A percentile compares a stretch with the other conserved stretches of the same genome.
Conservation (phyloP, 64 coral and sea anemone genomes). For the Anthopleura sola region DNA sequence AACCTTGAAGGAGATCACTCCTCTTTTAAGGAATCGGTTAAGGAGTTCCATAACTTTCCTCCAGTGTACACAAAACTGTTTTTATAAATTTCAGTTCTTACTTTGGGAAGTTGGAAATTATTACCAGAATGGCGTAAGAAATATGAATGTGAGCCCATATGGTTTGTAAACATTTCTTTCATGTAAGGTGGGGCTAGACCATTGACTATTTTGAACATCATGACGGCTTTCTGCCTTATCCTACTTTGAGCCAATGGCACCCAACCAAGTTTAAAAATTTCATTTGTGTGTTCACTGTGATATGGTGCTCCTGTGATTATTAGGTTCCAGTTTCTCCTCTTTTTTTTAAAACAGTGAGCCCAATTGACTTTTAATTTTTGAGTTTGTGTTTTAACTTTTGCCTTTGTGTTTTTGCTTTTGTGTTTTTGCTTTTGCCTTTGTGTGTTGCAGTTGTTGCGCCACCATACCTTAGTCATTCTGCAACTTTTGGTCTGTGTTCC, state of each 20-base stretch:
- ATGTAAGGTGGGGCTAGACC: conserved; percentile 26
- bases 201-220: conserved; percentile 27
- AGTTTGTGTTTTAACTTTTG: too few relatives aligned
- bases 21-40: too few relatives aligned
- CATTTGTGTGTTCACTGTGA: background rate
- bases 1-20: background rate
- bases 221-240: background rate
- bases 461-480: too few relatives aligned
- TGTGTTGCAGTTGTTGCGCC: too few relatives aligned
- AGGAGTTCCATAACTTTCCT: conserved; percentile 34
- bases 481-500: too few relatives aligned
- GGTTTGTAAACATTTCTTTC: conserved; percentile 26
- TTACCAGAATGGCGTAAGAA: background rate
- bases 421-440: too few relatives aligned
- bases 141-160: background rate
- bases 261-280: background rate
- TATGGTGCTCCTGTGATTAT: background rate
- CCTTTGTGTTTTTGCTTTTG: too few relatives aligned
- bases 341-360: too few relatives aligned
- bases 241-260: background rate
- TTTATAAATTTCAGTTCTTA: conserved; percentile 30
- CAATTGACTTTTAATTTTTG: too few relatives aligned
- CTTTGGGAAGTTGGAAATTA: conserved; percentile 31
- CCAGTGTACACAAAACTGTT: conserved; percentile 37
- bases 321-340: too few relatives aligned